Base-by-base conservation (phyloP, 2,797 vertebrate species). In the Pantherophis alleghaniensis region DNA sequence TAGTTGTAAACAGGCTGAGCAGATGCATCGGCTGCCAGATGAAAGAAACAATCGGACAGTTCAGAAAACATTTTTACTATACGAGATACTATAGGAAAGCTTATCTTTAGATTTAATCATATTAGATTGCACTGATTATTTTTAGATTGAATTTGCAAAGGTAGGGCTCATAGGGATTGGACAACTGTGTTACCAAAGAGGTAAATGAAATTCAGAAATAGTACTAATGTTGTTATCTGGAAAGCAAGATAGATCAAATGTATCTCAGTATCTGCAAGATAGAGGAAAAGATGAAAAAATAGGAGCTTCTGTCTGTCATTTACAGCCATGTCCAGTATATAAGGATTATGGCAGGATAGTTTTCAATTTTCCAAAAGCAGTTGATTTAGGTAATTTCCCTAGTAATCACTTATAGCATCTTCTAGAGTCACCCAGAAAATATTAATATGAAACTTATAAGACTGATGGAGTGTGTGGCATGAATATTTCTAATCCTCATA, bases 21-120 rank as follows among this genome's bases (percentile, higher is more conserved):
- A 94, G 93, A 93, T 4, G 12, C 18, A 89, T 32, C 0, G 37
- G 69, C 56, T 95, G 86, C 89, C 86, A 93, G 92, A 93, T 32
- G 28, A 94, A 96, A 92, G 20, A 24, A 94, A 92, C 90, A 94
- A 12, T 37, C 28, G 12, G 7, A 69, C 89, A 83, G 4, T 87
- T 74, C 59, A 90, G 92, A 86, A 92, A 94, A 37, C 0, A 5
- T 94, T 95, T 91, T 91, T 93, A n/a, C 18, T 92, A 28, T 32
- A 57, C 11, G 69, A 53, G 24, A 91, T 66, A 79, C 94, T 51
- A 2, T 0, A 60, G 28, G 20, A 90, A 51, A 61, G 1, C 5
- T 95, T 94, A 61, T 90, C 92, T 96, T 96, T 95, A 94, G 26
- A 57, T 93, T 92, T 92, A 96, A 94, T 92, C 91, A 60, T 95